Percentiles rank a stretch among this genome's conserved stretches.
phyloP scores from a whole-genome alignment of 2,113 vertebrate genomes.

The Mesembrinibis cayennensis region DNA sequence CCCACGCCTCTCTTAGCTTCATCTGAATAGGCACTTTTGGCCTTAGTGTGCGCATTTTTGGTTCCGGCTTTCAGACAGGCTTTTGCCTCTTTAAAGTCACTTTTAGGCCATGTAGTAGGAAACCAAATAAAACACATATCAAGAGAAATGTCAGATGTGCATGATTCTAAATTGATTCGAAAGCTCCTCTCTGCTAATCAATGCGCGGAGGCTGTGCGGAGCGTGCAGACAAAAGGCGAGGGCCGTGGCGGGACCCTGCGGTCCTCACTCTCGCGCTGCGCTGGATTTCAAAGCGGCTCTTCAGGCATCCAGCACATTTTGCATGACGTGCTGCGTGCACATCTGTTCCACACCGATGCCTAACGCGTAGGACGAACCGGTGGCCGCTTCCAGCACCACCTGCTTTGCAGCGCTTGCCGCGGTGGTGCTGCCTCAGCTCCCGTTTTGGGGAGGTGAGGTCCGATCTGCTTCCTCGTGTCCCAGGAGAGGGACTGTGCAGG shows the following conservation, averaged over 20 bases:
- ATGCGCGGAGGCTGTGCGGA: background rate
- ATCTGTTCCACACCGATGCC: background rate
- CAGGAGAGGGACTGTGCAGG: background rate
- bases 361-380: fast-evolving
- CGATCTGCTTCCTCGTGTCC: background rate
- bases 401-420: background rate
- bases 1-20: background rate
- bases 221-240: background rate
- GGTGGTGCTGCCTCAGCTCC: background rate
- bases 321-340: background rate
- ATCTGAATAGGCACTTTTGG: background rate
- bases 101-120: background rate
- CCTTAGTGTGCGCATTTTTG: background rate
- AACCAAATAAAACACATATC: background rate
- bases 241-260: background rate
- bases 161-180: background rate
- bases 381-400: background rate
- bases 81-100: background rate
- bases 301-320: background rate
- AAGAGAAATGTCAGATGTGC: background rate
- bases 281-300: background rate
- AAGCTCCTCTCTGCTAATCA: background rate
- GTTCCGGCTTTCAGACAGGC: background rate
- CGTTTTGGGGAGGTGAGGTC: background rate
- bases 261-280: background rate